Conservation (phyloP, 2,888 invertebrate genomes). For the Eupithecia pulchellata region DNA sequence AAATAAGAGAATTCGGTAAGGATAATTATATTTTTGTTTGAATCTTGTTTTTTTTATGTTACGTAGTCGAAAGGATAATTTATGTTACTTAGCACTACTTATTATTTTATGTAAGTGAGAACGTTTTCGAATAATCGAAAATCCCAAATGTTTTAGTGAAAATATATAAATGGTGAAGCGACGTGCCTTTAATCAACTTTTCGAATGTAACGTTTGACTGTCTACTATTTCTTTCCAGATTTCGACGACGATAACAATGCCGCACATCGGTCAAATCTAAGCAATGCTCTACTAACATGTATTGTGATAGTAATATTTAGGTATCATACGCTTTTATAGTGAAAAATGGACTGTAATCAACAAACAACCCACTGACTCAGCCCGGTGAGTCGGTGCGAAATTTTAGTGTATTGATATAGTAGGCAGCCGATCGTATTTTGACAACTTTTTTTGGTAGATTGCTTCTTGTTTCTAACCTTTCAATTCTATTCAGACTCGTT, state of each 20-base stretch:
- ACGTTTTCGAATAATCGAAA: neutral
- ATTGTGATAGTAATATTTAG: slow-evolving; percentile 55
- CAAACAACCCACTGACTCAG: neutral
- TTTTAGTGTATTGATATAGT: neutral
- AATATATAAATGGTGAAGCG: neutral
- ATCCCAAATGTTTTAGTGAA: neutral
- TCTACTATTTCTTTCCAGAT: slow-evolving; percentile 59
- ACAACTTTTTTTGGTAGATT: slow-evolving; percentile 32
- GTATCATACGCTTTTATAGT: slow-evolving; percentile 58
- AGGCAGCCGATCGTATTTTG: neutral
- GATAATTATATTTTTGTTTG: neutral
- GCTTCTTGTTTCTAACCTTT: slow-evolving; percentile 36
- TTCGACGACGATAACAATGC: slow-evolving; percentile 67
- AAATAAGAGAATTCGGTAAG: slow-evolving; percentile 78
- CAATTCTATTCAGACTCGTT: slow-evolving; percentile 36
- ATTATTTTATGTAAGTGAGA: neutral
- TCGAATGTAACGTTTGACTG: neutral
- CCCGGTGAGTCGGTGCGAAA: neutral
- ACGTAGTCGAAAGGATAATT: neutral
- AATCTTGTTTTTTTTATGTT: neutral
- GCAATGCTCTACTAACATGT: slow-evolving; percentile 53
- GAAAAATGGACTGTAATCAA: neutral
- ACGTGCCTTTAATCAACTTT: neutral
- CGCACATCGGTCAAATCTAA: slow-evolving; percentile 54
- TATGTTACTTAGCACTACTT: neutral